Evolutionary conservation across 1,140 invertebrate genomes (phyloP).

Genomic region (Drosophila guanche): DNA sequence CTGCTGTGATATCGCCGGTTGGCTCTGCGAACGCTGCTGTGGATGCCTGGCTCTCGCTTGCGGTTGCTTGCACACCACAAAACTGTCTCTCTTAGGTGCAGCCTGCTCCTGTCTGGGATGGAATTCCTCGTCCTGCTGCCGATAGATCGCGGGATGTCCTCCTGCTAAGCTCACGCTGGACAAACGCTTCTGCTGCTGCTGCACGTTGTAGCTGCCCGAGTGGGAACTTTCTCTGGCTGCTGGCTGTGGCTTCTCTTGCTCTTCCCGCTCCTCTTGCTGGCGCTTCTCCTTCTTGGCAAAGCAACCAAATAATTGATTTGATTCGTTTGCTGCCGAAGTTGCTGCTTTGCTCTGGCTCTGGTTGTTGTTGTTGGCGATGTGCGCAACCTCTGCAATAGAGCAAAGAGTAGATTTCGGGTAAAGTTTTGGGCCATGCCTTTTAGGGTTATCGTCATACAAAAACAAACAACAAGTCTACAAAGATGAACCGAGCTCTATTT

Average conservation of each 20-base stretch:
- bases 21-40: constrained; percentile 59
- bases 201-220: constrained; percentile 63
- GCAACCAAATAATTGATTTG: constrained; percentile 49
- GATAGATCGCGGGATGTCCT: constrained; percentile 36
- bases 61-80: constrained; percentile 48
- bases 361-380: constrained; percentile 73
- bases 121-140: constrained; percentile 58
- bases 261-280: constrained; percentile 15
- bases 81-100: constrained; percentile 1
- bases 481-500: constrained; percentile 6
- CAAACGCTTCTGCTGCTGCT: constrained; percentile 35
- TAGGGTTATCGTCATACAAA: constrained; percentile 14
- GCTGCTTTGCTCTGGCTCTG: constrained; percentile 31
- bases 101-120: constrained; percentile 16
- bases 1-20: constrained; percentile 57
- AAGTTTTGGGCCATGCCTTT: constrained; percentile 57
- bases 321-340: background rate
- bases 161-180: constrained; percentile 16
- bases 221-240: constrained; percentile 26
- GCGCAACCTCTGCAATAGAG: constrained; percentile 81
- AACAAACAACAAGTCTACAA: constrained; percentile 33
- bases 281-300: constrained; percentile 48
- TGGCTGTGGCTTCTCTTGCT: constrained; percentile 1
- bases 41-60: constrained; percentile 42
- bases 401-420: constrained; percentile 64